A percentile compares a stretch with the other conserved stretches of the same genome.
These are phyloP conservation scores for Eucidaris tribuloides DNA, from an alignment of 35 echinoderm and acorn worm genomes.

Conservation along the genomic window DNA sequence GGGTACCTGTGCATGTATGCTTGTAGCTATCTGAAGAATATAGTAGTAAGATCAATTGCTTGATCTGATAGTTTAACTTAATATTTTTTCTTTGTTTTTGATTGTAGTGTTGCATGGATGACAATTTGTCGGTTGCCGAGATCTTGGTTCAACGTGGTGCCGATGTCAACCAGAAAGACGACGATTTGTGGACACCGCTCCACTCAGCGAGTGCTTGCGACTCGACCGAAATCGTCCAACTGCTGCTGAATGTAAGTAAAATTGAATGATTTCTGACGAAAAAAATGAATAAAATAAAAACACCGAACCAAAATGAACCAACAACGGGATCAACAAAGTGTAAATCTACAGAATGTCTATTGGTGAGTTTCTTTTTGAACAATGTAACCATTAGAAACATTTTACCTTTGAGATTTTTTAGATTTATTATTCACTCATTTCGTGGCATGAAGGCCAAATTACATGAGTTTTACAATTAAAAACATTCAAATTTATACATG, in stretches of 20 bases:
- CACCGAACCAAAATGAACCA: not conserved
- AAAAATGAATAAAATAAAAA: not conserved
- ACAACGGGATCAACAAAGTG: not conserved
- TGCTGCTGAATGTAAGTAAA: constrained; percentile 88
- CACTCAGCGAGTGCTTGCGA: constrained; percentile 91
- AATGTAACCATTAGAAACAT: too few species aligned
- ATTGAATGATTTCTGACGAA: not conserved
- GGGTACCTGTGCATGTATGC: too few species aligned
- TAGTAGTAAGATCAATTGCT: too few species aligned
- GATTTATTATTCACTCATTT: too few species aligned
- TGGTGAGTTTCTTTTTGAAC: not conserved
- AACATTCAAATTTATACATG: too few species aligned
- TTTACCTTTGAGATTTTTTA: too few species aligned
- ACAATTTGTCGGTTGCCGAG: constrained; percentile 78
- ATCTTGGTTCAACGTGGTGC: constrained; percentile 72
- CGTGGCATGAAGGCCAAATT: too few species aligned
- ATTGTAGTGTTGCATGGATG: constrained; percentile 91
- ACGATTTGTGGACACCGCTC: constrained; percentile 90
- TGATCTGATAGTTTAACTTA: too few species aligned
- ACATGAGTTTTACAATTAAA: too few species aligned
- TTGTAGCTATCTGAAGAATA: too few species aligned
- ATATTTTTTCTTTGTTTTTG: not conserved
- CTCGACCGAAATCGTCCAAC: constrained; percentile 72
- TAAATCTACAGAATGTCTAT: not conserved
- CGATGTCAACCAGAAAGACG: constrained; percentile 70